Evolutionary conservation across 53 echinoderm and acorn worm species (phyloP).

Genomic region (Paracentrotus lividus): DNA sequence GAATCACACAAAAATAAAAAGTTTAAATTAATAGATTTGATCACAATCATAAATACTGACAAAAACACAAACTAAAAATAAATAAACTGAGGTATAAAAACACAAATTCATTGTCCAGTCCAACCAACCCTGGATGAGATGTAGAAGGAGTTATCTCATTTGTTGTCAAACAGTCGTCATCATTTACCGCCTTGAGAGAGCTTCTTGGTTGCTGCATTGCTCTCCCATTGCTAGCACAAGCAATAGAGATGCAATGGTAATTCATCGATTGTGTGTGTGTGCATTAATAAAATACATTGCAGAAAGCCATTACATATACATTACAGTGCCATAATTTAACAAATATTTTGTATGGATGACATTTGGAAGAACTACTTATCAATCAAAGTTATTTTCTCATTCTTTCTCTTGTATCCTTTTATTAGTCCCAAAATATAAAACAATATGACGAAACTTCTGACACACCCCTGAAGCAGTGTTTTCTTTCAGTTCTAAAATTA

Average conservation of each 20-base stretch:
- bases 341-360: too few species aligned
- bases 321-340: too few species aligned
- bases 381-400: not conserved
- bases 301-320: not conserved
- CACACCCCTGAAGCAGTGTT: too few species aligned
- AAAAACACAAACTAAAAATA: not conserved
- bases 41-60: not conserved
- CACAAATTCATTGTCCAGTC: not conserved
- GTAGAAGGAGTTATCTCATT: not conserved
- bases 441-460: too few species aligned
- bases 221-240: not conserved
- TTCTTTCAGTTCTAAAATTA: too few species aligned
- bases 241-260: not conserved
- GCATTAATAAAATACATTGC: not conserved
- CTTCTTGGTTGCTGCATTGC: not conserved
- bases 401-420: too few species aligned
- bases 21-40: too few species aligned
- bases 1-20: too few species aligned
- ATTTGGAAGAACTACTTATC: not conserved
- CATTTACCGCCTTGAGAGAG: not conserved
- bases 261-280: not conserved
- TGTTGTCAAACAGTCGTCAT: not conserved
- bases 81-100: not conserved
- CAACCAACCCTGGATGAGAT: slow-evolving; percentile 28
- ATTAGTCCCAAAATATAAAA: not conserved